These are phyloP conservation scores for Etheostoma cragini DNA, from an alignment of 2,113 vertebrate genomes.

Conservation along the genomic window DNA sequence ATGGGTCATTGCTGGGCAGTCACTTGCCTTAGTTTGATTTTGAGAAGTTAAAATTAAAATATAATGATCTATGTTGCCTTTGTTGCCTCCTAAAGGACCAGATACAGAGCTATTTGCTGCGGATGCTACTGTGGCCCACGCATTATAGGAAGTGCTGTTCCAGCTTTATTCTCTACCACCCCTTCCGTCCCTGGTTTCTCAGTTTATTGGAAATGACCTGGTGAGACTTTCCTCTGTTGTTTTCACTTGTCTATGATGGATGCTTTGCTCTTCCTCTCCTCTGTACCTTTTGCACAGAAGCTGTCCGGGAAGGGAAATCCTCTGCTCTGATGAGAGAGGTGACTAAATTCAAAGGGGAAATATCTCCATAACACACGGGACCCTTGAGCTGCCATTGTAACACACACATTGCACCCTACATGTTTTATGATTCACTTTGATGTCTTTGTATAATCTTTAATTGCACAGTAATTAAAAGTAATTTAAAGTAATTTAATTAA, in stretches of 20 bases:
- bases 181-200: slow-evolving; percentile 4
- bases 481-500: too few species aligned
- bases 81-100: not conserved
- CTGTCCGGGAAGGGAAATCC: slow-evolving; percentile 77
- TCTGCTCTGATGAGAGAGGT: slow-evolving; percentile 62
- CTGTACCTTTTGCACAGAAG: slow-evolving; percentile 68
- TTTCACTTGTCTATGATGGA: slow-evolving; percentile 55
- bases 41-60: slow-evolving; percentile 8
- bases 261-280: slow-evolving; percentile 57
- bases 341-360: slow-evolving; percentile 69
- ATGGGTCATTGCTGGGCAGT: slow-evolving; percentile 22
- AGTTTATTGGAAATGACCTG: slow-evolving; percentile 61
- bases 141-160: slow-evolving; percentile 27
- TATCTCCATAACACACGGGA: slow-evolving; percentile 58
- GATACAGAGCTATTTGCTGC: slow-evolving; percentile 1
- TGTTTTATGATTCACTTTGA: slow-evolving; percentile 33
- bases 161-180: slow-evolving; percentile 31
- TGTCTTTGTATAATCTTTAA: slow-evolving; percentile 13
- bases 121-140: slow-evolving; percentile 6
- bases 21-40: slow-evolving; percentile 24
- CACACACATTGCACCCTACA: slow-evolving; percentile 32
- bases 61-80: slow-evolving; percentile 9
- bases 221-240: slow-evolving; percentile 64
- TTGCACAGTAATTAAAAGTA: too few species aligned
- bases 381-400: slow-evolving; percentile 32